phyloP scores from a whole-genome alignment of 2,888 invertebrate species.

The Drosophila limbata region DNA sequence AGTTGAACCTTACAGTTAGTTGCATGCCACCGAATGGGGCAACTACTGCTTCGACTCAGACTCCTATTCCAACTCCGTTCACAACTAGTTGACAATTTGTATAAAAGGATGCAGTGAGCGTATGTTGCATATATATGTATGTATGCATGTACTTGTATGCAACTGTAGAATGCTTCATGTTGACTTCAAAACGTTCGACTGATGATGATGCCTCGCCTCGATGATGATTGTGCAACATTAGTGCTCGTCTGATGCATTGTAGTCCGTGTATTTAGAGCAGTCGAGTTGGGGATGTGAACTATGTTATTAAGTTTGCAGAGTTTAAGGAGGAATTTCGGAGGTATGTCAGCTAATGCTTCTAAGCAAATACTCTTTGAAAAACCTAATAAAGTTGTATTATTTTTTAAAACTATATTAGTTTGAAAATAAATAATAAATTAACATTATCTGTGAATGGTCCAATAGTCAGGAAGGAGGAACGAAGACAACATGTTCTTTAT shows the following conservation, averaged over 20 bases:
- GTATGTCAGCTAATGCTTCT: neutral
- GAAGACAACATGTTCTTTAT: no score
- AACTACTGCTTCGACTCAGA: slow-evolving; percentile 6
- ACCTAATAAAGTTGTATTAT: no score
- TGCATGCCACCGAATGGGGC: slow-evolving; percentile 27
- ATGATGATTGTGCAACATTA: slow-evolving; percentile 63
- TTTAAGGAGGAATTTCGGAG: neutral
- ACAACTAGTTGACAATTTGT: slow-evolving; percentile 68
- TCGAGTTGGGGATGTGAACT: slow-evolving; percentile 6
- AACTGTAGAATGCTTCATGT: slow-evolving; percentile 19
- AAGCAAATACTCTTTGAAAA: neutral
- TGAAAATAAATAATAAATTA: no score
- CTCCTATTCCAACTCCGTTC: slow-evolving; percentile 5
- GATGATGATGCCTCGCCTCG: slow-evolving; percentile 44
- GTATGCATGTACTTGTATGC: slow-evolving; percentile 23
- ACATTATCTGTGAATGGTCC: no score
- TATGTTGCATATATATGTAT: slow-evolving; percentile 33
- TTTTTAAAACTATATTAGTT: no score
- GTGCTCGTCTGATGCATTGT: slow-evolving; percentile 51
- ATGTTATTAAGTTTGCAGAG: neutral
- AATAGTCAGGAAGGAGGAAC: no score
- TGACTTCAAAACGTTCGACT: slow-evolving; percentile 9
- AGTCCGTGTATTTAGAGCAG: neutral
- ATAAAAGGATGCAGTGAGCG: slow-evolving; percentile 74
- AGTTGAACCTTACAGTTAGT: slow-evolving; percentile 72